A percentile compares a stretch with the other conserved stretches of the same genome.
phyloP scores from a whole-genome alignment of 1,140 invertebrate genomes.

The Pemphigus obesinymphae region DNA sequence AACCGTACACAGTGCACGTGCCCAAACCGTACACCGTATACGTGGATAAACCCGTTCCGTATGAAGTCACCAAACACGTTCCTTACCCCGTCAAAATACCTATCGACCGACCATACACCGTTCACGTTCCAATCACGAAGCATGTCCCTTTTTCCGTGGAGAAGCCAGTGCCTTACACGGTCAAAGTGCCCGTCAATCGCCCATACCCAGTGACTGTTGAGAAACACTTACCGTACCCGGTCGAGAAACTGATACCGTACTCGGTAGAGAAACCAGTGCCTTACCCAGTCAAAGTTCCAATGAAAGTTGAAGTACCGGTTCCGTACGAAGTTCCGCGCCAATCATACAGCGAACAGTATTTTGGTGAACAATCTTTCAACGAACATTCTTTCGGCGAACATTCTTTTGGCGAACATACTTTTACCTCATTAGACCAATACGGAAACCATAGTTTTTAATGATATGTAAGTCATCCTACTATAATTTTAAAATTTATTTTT shows the following conservation, averaged over 20 bases:
- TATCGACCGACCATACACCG: constrained; percentile 53
- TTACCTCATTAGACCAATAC: too few relatives aligned
- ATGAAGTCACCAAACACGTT: constrained; percentile 67
- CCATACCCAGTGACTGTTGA: constrained; percentile 41
- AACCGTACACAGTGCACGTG: constrained; percentile 6
- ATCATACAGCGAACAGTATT: neutral
- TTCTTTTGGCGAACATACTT: neutral
- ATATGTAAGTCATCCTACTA: too few relatives aligned
- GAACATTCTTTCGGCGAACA: neutral
- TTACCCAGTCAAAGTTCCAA: constrained; percentile 55
- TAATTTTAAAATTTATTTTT: too few relatives aligned
- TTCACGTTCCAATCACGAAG: constrained; percentile 59
- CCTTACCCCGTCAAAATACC: constrained; percentile 60
- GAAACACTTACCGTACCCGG: constrained; percentile 53
- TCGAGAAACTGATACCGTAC: constrained; percentile 57
- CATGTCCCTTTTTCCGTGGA: constrained; percentile 56
- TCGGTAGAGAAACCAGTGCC: constrained; percentile 61
- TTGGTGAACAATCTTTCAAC: too few relatives aligned
- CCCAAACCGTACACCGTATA: constrained; percentile 62
- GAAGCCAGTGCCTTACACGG: constrained; percentile 42
- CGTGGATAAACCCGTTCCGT: constrained; percentile 53
- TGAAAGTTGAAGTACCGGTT: constrained; percentile 65
- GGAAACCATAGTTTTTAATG: neutral
- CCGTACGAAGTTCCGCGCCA: constrained; percentile 53
- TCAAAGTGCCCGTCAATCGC: constrained; percentile 31